Evolutionary conservation across 2,797 vertebrate genomes (phyloP).

Genomic region (Epinephelus awoara): DNA sequence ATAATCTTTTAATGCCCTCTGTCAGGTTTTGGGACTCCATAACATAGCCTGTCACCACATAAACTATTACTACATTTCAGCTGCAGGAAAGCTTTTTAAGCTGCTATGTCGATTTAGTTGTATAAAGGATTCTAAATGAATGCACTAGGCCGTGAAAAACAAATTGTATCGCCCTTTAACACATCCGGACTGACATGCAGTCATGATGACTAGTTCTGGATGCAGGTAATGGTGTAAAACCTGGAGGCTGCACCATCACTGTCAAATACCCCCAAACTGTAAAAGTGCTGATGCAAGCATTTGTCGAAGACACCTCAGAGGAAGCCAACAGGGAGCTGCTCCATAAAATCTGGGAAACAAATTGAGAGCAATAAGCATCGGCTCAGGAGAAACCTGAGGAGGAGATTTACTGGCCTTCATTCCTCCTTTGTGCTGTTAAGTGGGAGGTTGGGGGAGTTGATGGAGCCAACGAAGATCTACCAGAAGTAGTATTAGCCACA

Average conservation of each 20-base stretch:
- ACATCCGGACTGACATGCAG: slow-evolving; percentile 5
- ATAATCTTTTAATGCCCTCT: neutral
- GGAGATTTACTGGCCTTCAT: slow-evolving; percentile 47
- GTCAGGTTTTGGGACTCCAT: neutral
- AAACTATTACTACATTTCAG: neutral
- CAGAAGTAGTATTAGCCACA: slow-evolving; percentile 31
- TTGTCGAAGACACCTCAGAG: slow-evolving; percentile 10
- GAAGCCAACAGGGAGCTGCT: slow-evolving; percentile 20
- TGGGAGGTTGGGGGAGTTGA: slow-evolving; percentile 35
- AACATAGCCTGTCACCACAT: neutral
- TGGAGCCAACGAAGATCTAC: slow-evolving; percentile 16
- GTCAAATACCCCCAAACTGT: slow-evolving; percentile 12
- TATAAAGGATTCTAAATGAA: neutral
- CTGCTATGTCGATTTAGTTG: neutral
- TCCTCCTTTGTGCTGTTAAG: slow-evolving; percentile 26
- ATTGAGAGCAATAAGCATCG: slow-evolving; percentile 35
- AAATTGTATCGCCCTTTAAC: neutral
- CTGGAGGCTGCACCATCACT: slow-evolving; percentile 7
- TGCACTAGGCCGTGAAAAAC: neutral
- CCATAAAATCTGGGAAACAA: slow-evolving; percentile 42
- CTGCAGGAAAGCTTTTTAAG: neutral
- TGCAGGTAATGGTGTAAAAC: slow-evolving; percentile 7
- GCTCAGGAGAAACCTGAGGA: slow-evolving; percentile 19
- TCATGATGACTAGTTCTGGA: neutral
- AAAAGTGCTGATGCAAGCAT: slow-evolving; percentile 47